phyloP scores from a whole-genome alignment of 2,113 vertebrate species.

The Numenius arquata region DNA sequence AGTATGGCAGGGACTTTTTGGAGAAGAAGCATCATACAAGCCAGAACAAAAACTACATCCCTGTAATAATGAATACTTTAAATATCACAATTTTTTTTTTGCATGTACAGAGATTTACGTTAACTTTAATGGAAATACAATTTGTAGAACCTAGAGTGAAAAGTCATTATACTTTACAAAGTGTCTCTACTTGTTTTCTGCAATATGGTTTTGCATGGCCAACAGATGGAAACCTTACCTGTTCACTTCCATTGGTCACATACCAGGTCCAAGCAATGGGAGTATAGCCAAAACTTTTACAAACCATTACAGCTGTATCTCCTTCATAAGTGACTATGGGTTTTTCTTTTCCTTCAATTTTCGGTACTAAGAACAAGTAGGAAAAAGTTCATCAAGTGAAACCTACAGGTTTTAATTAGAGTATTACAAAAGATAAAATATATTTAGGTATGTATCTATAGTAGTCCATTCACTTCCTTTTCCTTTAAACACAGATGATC shows the following conservation, averaged over 20 bases:
- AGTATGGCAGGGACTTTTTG: background rate
- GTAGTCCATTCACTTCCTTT: background rate
- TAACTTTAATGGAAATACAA: background rate
- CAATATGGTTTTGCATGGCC: background rate
- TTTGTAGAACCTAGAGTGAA: background rate
- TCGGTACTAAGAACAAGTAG: conserved; percentile 65
- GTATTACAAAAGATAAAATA: background rate
- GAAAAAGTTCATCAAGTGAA: background rate
- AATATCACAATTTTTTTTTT: background rate
- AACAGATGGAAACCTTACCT: conserved; percentile 59
- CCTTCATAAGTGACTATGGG: conserved; percentile 60
- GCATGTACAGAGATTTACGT: background rate
- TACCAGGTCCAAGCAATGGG: conserved; percentile 74
- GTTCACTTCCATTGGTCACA: conserved; percentile 53
- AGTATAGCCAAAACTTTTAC: conserved; percentile 4
- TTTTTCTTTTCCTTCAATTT: conserved; percentile 60
- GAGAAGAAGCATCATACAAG: background rate
- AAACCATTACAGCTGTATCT: conserved; percentile 63
- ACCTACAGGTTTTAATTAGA: background rate
- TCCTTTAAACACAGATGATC: background rate
- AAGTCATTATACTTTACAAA: background rate
- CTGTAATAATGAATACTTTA: background rate
- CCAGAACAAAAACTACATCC: background rate
- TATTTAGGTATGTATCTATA: background rate
- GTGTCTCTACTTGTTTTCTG: background rate